Base-by-base conservation (phyloP, 1,140 invertebrate genomes). In the Cotesia glomerata region DNA sequence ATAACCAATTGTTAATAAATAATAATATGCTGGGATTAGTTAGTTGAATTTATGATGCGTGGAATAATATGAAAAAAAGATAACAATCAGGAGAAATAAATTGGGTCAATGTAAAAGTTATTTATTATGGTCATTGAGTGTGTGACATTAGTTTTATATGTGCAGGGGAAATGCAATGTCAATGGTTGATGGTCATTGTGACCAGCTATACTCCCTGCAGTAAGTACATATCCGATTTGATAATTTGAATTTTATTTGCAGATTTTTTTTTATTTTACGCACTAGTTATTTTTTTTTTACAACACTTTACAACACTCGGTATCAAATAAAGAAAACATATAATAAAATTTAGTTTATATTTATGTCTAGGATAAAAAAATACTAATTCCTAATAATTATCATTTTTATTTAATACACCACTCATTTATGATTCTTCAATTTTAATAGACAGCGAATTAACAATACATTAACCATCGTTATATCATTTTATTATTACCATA, bases 141-240 rank as follows among this genome's bases (percentile, higher is more conserved):
- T 84, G 78, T 85, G 82, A 85, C 77, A 66, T 76, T 74, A 81
- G 77, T 86, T 87, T 87, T 82, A 79, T 87, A 75, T 86, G 84
- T 87, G 83, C 85, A 87, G 86, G 85, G 84, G 84, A 84, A 87
- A 86, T 84, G 85, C 86, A 85, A 86, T 85, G 82, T 85, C 84
- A 79, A 84, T 85, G 84, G 80, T 86, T 80, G 85, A 75, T 84
- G 85, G 84, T 77, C 86, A 87, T 87, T 87, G 86, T 82, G 85
- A 87, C 76, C 85, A 87, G 84, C 84, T 86, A 79, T 87, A 87
- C 84, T 87, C 86, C 84, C 81, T 86, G 83, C 85, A 87, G 86
- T 87, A 87, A 87, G 86, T 87, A 87, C 79, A 81, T 45, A 54
- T 69, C 64, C 51, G 16, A 35, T 34, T 62, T 67, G 52, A 65